phyloP scores from a whole-genome alignment of 2,113 vertebrate genomes.

The Peromyscus leucopus region DNA sequence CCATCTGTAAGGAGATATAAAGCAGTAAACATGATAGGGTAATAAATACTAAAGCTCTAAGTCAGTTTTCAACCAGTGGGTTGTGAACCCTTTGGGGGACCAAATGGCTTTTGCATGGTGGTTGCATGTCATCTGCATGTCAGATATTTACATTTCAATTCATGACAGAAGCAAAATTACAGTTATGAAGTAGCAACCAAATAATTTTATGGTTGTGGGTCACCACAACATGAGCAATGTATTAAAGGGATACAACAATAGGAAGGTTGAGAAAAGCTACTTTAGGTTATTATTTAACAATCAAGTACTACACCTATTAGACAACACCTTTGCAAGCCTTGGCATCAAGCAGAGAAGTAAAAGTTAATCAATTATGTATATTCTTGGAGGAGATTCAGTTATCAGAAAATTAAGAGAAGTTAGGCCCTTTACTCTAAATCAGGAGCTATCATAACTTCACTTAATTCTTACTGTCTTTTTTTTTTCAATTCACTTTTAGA shows the following conservation, averaged over 20 bases:
- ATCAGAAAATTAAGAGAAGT: constrained; percentile 70
- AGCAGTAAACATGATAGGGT: not conserved
- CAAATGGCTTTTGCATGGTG: not conserved
- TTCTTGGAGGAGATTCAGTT: not conserved
- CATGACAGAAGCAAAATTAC: not conserved
- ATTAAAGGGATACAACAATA: not conserved
- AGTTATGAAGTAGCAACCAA: not conserved
- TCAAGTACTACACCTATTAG: not conserved
- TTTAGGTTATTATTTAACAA: not conserved
- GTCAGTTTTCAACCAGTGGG: not conserved
- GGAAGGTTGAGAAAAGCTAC: not conserved
- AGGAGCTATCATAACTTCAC: not conserved
- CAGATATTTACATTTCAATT: not conserved
- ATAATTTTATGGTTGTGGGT: not conserved
- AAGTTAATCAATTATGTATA: not conserved
- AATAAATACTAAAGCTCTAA: not conserved
- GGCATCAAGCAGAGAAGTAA: not conserved
- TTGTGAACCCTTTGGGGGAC: not conserved
- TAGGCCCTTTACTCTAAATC: constrained; percentile 8
- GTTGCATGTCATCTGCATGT: not conserved
- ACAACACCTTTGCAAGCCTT: not conserved
- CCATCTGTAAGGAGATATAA: constrained; percentile 89
- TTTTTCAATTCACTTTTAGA: not conserved
- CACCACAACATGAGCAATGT: not conserved
- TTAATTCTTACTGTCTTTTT: not conserved